Base-by-base conservation (phyloP, 1,140 invertebrate genomes). In the Pseudomyrmex sp. region DNA sequence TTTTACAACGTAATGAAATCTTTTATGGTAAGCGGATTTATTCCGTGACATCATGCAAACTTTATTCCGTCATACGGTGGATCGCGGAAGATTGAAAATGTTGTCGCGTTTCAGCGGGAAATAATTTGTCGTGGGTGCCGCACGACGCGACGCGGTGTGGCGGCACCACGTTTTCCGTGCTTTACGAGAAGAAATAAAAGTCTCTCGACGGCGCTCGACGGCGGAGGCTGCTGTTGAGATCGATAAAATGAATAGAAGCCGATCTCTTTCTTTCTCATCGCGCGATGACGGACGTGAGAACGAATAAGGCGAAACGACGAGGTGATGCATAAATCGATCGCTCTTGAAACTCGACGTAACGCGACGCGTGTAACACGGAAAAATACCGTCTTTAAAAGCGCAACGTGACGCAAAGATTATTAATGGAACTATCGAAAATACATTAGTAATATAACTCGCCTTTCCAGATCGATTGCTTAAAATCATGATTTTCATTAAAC, bases 81-180 rank as follows among this genome's bases (percentile, higher is more conserved):
- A 79, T 56, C 20, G 76, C 76, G 65, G 54, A 54, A 26, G 50
- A 80, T 80, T 80, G 66, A 58, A 80, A 80, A 80, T 72, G 66
- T 79, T 66, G 65, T 80, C 54, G 76, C 54, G 66, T 80, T 80
- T 80, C 76, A 59, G 52, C 66, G 66, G 44, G 66, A 80, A 80
- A 80, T 80, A 80, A 80, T 80, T 80, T 72, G 66, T 72, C 54
- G 76, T 50, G 26, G 54, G 44, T 18, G 18, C 62, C 35, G 35
- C 35, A 7, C 35, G 35, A 35, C 20, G 26, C 35, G 69, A 20
- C 20, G 26, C 46, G 70, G 18, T 35, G 54, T 18, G 58, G 50
- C 50, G 63, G 63, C 62, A 13, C 65, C 76, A 35, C 18, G 18
- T 18, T 26, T 70, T 18, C 52, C 76, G 52, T 77, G 63, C 50